These are phyloP conservation scores for Danaus plexippus DNA, from an alignment of 1,140 invertebrate species.

Conservation along the genomic window DNA sequence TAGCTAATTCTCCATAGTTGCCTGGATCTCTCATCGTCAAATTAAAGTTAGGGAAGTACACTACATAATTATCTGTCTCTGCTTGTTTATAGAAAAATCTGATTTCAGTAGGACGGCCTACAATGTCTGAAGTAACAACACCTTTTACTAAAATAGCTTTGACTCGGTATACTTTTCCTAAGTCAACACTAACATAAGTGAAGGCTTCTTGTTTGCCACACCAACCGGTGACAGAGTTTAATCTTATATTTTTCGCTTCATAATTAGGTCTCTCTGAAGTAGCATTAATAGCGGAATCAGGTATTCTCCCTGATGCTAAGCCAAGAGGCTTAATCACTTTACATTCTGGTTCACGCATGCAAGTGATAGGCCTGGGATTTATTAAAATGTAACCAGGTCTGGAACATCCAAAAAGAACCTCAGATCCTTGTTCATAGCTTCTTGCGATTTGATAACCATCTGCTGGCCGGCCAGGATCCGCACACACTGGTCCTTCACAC, in stretches of 20 bases:
- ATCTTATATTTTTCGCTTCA: conserved; percentile 89
- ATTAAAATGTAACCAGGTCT: conserved; percentile 94
- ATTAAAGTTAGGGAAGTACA: conserved; percentile 97
- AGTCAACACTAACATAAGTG: conserved; percentile 94
- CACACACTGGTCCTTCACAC: conserved; percentile 96
- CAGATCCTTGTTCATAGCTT: conserved; percentile 94
- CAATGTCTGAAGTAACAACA: conserved; percentile 94
- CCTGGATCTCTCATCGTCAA: conserved; percentile 93
- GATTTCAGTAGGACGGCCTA: conserved; percentile 94
- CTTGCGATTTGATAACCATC: conserved; percentile 91
- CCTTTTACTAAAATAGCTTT: conserved; percentile 95
- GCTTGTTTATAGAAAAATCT: conserved; percentile 97
- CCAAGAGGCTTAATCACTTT: conserved; percentile 93
- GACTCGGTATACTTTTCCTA: conserved; percentile 90
- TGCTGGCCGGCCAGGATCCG: conserved; percentile 93
- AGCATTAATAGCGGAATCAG: conserved; percentile 96
- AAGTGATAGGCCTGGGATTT: conserved; percentile 90
- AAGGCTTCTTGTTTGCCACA: conserved; percentile 95
- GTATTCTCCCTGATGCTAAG: conserved; percentile 91
- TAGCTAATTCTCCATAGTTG: conserved; percentile 88
- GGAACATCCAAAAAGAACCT: conserved; percentile 91
- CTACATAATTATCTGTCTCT: conserved; percentile 94
- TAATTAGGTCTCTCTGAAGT: conserved; percentile 94
- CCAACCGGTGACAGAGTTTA: conserved; percentile 96
- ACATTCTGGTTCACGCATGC: conserved; percentile 93